Percentiles rank a stretch among this genome's conserved stretches.
Evolutionary conservation across 2,113 vertebrate genomes (phyloP).

Genomic region (Tursiops truncatus): DNA sequence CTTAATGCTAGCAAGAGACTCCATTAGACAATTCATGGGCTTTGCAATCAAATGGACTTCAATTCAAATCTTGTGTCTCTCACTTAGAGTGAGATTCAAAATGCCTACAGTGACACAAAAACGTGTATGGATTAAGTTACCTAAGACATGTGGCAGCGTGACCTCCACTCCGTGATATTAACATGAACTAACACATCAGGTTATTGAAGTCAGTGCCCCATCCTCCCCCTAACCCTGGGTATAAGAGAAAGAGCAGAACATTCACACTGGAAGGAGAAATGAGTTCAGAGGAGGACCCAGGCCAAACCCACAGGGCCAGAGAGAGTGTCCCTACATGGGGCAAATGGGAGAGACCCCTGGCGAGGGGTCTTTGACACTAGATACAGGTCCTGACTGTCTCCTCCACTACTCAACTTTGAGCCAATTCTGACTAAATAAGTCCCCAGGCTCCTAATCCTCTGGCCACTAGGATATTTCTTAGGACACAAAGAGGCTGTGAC

Average conservation of each 20-base stretch:
- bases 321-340: background rate
- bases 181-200: background rate
- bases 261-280: background rate
- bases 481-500: background rate
- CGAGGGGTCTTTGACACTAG: fast-evolving
- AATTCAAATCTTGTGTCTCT: background rate
- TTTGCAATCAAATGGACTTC: background rate
- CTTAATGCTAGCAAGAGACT: background rate
- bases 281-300: background rate
- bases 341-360: fast-evolving
- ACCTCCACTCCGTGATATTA: background rate
- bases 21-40: background rate
- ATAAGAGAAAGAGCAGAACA: background rate
- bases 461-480: background rate
- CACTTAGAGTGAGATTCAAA: background rate
- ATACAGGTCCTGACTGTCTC: background rate
- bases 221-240: fast-evolving
- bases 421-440: background rate
- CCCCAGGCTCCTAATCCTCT: fast-evolving
- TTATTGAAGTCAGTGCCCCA: background rate
- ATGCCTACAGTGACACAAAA: background rate
- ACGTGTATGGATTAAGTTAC: background rate
- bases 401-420: background rate
- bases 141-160: fast-evolving
- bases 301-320: background rate